Evolutionary conservation across 1,140 invertebrate genomes (phyloP).

Genomic region (Listronotus oregonensis): DNA sequence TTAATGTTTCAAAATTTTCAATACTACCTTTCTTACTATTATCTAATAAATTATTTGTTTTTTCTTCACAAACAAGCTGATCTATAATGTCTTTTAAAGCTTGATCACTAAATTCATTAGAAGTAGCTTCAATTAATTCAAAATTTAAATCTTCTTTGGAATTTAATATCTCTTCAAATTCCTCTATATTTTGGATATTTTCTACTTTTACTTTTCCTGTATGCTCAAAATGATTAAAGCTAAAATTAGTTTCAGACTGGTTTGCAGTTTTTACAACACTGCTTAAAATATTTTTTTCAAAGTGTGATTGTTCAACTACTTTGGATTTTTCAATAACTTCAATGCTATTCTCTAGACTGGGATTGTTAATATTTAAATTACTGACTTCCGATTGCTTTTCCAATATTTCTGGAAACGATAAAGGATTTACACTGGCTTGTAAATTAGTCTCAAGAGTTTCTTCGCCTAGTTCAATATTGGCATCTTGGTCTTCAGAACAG

Average conservation of each 20-base stretch:
- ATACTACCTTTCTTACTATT: not conserved
- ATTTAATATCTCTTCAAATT: too few relatives aligned
- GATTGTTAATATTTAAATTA: not conserved
- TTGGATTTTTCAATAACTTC: not conserved
- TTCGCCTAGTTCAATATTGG: constrained; percentile 1
- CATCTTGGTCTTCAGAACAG: constrained; percentile 12
- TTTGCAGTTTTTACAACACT: not conserved
- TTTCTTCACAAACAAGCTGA: not conserved
- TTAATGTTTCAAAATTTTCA: not conserved
- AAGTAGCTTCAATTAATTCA: not conserved
- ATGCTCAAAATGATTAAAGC: too few relatives aligned
- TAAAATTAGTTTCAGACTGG: not conserved
- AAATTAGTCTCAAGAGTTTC: not conserved
- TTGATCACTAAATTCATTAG: not conserved
- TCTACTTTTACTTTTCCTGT: too few relatives aligned
- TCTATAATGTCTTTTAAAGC: not conserved
- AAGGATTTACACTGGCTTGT: not conserved
- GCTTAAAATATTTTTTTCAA: constrained; percentile 9
- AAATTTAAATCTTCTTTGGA: too few relatives aligned
- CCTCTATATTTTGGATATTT: too few relatives aligned
- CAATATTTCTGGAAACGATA: too few relatives aligned
- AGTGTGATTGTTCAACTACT: constrained; percentile 1
- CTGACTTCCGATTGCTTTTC: too few relatives aligned
- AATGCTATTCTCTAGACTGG: not conserved
- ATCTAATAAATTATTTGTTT: not conserved